A percentile compares a stretch with the other conserved stretches of the same genome.
Conservation (phyloP, 2,888 invertebrate species). For the Lagria hirta region DNA sequence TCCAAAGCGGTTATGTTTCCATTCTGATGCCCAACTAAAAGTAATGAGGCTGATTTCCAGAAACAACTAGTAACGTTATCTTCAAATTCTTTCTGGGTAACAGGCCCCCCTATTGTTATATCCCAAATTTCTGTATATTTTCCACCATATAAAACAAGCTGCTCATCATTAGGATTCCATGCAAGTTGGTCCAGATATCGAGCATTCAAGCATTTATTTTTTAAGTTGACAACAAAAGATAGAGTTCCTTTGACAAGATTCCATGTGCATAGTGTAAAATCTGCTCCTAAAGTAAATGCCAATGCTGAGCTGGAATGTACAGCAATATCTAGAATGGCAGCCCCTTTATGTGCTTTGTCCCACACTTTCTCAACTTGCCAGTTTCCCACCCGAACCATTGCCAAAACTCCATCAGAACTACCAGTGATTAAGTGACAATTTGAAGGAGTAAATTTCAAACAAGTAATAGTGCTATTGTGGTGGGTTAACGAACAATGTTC, state of each 20-base stretch:
- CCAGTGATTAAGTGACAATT: conserved; percentile 79
- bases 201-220: conserved; percentile 62
- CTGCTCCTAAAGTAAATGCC: conserved; percentile 82
- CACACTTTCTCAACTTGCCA: conserved; percentile 86
- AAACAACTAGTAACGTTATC: conserved; percentile 70
- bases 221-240: conserved; percentile 86
- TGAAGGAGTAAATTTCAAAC: conserved; percentile 74
- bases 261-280: conserved; percentile 87
- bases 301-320: conserved; percentile 89
- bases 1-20: conserved; percentile 67
- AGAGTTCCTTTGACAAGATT: conserved; percentile 89
- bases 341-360: conserved; percentile 81
- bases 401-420: conserved; percentile 82
- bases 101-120: conserved; percentile 73
- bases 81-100: conserved; percentile 66
- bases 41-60: conserved; percentile 66
- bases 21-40: conserved; percentile 74
- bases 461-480: conserved; percentile 81
- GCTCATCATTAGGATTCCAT: conserved; percentile 78
- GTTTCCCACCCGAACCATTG: conserved; percentile 76
- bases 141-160: conserved; percentile 74
- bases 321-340: conserved; percentile 71
- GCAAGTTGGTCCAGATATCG: conserved; percentile 44
- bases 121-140: conserved; percentile 78
- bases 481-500: conserved; percentile 79